Percentiles rank a stretch among this genome's conserved stretches.
phyloP scores from a whole-genome alignment of 2,113 vertebrate genomes.

The Fukomys damarensis region DNA sequence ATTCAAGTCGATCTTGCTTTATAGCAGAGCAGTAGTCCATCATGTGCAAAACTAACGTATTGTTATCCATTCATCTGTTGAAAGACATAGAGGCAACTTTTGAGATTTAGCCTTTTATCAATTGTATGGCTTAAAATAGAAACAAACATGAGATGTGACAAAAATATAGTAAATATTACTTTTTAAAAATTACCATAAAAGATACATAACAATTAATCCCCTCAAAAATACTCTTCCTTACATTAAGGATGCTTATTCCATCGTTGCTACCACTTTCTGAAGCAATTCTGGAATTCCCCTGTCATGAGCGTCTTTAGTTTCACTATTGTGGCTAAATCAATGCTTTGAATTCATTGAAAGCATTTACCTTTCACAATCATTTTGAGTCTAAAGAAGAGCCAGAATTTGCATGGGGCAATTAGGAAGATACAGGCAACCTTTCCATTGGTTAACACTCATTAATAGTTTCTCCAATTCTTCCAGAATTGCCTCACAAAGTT shows the following conservation, averaged over 20 bases:
- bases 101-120: background rate
- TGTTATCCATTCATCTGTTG: background rate
- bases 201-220: background rate
- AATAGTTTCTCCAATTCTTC: background rate
- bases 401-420: background rate
- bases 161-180: background rate
- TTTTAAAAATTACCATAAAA: background rate
- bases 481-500: background rate
- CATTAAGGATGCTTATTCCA: background rate
- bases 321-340: background rate
- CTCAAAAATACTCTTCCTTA: background rate
- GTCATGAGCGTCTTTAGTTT: background rate
- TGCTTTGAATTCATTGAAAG: background rate
- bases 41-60: background rate
- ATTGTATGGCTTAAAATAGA: background rate
- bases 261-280: background rate
- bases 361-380: background rate
- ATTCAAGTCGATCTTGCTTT: background rate
- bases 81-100: background rate
- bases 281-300: background rate
- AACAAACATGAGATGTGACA: background rate
- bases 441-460: background rate
- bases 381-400: background rate
- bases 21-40: background rate
- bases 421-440: background rate